Base-by-base conservation (phyloP, 2,888 invertebrate species). In the Chironomus tentans region DNA sequence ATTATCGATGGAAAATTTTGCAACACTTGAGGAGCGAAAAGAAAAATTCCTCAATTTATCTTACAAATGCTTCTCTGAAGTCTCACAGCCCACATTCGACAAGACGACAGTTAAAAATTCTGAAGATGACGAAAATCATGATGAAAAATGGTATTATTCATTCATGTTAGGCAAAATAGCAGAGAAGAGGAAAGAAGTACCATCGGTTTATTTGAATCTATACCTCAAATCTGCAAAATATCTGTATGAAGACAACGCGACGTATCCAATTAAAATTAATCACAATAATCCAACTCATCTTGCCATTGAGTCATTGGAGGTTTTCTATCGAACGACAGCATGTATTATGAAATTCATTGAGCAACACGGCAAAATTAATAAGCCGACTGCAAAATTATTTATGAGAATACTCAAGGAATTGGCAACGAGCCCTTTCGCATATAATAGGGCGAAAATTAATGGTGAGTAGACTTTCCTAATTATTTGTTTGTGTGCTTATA, bases 121-220 rank as follows among this genome's bases (percentile, higher is more conserved):
- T 10, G 73, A 76, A 3, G 68, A 77, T 15, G 80, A 79, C 68
- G 87, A 87, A 78, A 83, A 85, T 0, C 89, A 89, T 78, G 95
- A 96, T 81, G 97, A 97, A 81, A 88, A 92, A 77, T 98, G 97
- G 97, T 85, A 97, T 48, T 91, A 93, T 80, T 93, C 94, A 82
- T 97, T 97, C 81, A 95, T 97, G 92, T 85, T 97, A n/a, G 97
- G 95, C 0, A 98, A 98, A 87, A 92, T 97, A 74, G 89, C 92
- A 0, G 97, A 97, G 82, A 98, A 97, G 81, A 88, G 89, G 77
- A 90, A 90, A 78, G 89, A 90, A 78, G 88, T 90, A 76, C 92
- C 94, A 0, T 86, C 88, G 13, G 85, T 89, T 24, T 94, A 91
- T 83, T 85, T 97, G 68, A 88, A 90, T 78, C 91, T 93, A 84